Evolutionary conservation across 2,113 vertebrate species (phyloP).

Genomic region (Caranx ignobilis): DNA sequence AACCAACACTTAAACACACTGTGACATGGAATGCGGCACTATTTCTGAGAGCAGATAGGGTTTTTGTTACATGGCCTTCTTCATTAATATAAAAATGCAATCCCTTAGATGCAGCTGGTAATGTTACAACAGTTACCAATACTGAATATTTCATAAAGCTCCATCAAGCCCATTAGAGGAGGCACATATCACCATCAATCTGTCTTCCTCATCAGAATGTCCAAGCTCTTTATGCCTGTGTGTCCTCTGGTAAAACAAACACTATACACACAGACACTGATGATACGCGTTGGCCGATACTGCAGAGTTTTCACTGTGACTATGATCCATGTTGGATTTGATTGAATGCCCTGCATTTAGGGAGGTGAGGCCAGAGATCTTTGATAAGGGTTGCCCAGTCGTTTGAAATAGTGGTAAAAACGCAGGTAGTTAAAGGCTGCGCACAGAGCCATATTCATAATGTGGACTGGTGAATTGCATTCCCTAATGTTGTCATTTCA

Average conservation of each 20-base stretch:
- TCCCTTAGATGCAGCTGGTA: slow-evolving; percentile 60
- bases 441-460: slow-evolving; percentile 41
- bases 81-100: slow-evolving; percentile 57
- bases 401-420: slow-evolving; percentile 29
- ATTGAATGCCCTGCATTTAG: slow-evolving; percentile 28
- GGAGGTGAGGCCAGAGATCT: slow-evolving; percentile 7
- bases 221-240: slow-evolving; percentile 66
- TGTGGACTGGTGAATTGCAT: slow-evolving; percentile 56
- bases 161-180: slow-evolving; percentile 72
- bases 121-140: slow-evolving; percentile 54
- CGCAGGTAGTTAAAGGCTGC: slow-evolving; percentile 38
- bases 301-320: slow-evolving; percentile 12
- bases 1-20: slow-evolving; percentile 13
- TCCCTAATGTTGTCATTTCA: slow-evolving; percentile 75
- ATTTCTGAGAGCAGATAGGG: slow-evolving; percentile 32
- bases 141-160: slow-evolving; percentile 79
- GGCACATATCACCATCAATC: slow-evolving; percentile 66
- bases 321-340: slow-evolving; percentile 8
- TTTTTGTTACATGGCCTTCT: slow-evolving; percentile 43
- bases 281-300: slow-evolving; percentile 35
- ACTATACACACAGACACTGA: slow-evolving; percentile 55
- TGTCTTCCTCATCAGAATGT: slow-evolving; percentile 72
- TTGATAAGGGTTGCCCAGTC: slow-evolving; percentile 30
- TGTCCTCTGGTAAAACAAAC: slow-evolving; percentile 80
- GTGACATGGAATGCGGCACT: slow-evolving; percentile 2